Conservation (phyloP, 2,888 invertebrate genomes). For the Scaptomyza reducta region DNA sequence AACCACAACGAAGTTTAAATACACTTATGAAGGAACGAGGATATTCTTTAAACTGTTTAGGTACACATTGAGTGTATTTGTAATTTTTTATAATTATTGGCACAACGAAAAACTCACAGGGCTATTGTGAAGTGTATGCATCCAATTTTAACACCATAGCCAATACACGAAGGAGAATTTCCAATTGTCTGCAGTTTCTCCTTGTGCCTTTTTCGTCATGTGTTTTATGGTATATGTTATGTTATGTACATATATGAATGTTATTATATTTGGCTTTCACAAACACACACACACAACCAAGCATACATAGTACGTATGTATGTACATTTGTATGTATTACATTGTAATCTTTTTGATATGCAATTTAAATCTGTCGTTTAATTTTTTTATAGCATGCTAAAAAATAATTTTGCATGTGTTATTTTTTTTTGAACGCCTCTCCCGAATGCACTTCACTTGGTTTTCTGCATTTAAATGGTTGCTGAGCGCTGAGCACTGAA, state of each 20-base stretch:
- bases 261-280: conserved; percentile 20
- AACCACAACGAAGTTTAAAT: conserved; percentile 26
- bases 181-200: conserved; percentile 1
- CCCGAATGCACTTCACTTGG: conserved; percentile 20
- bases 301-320: background rate
- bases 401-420: conserved; percentile 20
- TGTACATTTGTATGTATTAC: background rate
- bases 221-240: conserved; percentile 8
- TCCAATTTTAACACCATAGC: background rate
- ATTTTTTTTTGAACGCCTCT: conserved; percentile 15
- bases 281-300: background rate
- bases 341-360: conserved; percentile 19
- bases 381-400: conserved; percentile 31
- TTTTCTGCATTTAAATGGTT: too few species aligned
- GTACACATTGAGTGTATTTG: too few species aligned
- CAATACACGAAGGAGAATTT: background rate
- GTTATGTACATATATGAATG: too few species aligned
- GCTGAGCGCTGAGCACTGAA: conserved; percentile 10
- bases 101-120: too few species aligned
- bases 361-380: conserved; percentile 16
- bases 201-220: background rate
- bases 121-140: background rate
- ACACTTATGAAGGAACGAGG: conserved; percentile 24
- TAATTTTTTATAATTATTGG: too few species aligned
- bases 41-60: background rate